These are phyloP conservation scores for Eilema caniola DNA, from an alignment of 2,888 invertebrate genomes.

Conservation along the genomic window DNA sequence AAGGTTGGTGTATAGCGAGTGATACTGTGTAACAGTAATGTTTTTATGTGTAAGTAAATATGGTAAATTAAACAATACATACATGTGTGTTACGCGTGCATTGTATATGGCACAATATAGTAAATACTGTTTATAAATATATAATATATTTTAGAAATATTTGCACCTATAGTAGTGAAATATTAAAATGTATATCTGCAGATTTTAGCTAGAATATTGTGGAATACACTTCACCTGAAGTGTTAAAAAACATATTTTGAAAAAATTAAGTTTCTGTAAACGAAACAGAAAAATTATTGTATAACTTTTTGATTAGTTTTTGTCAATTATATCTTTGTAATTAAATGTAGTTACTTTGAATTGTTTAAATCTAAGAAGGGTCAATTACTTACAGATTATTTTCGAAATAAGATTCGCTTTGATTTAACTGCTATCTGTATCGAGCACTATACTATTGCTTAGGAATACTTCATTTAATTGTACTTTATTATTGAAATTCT, in stretches of 20 bases:
- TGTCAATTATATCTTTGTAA: conserved; percentile 85
- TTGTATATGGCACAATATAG: conserved; percentile 84
- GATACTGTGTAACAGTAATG: conserved; percentile 84
- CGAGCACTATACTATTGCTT: conserved; percentile 45
- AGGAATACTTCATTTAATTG: conserved; percentile 40
- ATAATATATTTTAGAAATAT: conserved; percentile 86
- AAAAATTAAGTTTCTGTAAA: conserved; percentile 70
- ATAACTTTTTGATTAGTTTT: conserved; percentile 81
- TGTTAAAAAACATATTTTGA: conserved; percentile 61
- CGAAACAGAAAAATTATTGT: conserved; percentile 69
- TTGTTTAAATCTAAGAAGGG: conserved; percentile 84
- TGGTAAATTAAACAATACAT: conserved; percentile 64
- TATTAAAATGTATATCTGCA: conserved; percentile 83
- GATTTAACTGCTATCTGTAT: conserved; percentile 55
- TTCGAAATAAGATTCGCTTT: conserved; percentile 74
- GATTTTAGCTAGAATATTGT: conserved; percentile 80
- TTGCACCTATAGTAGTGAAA: conserved; percentile 85
- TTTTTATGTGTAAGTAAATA: conserved; percentile 80
- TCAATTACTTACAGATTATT: conserved; percentile 83
- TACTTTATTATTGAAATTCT: conserved; percentile 34
- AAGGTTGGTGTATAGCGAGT: conserved; percentile 80
- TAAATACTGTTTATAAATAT: conserved; percentile 81
- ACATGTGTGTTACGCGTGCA: conserved; percentile 82
- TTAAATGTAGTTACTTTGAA: conserved; percentile 80
- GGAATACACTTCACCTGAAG: conserved; percentile 50